Conservation (phyloP, 2,113 vertebrate species). For the Tachuris rubrigastra region DNA sequence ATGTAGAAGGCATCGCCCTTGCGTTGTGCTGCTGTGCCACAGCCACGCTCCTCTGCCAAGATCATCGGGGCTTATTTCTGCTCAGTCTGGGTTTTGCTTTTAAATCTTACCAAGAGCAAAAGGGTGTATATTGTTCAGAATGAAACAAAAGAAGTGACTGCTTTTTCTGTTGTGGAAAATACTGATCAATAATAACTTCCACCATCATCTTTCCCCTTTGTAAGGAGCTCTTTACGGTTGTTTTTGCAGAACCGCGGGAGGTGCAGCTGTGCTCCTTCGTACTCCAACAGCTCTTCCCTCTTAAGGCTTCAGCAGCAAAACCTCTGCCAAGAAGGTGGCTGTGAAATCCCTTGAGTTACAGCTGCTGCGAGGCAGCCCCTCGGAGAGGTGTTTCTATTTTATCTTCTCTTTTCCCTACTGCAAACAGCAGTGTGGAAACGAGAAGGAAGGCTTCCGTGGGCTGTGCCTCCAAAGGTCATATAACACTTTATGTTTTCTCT, state of each 20-base stretch:
- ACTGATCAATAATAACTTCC: background rate
- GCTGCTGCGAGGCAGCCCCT: background rate
- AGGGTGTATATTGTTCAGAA: background rate
- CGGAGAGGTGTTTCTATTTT: background rate
- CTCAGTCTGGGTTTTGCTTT: background rate
- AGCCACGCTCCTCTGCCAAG: fast-evolving
- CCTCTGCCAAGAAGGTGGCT: background rate
- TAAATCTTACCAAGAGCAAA: background rate
- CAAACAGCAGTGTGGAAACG: background rate
- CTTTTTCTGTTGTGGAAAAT: background rate
- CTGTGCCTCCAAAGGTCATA: conserved; percentile 69
- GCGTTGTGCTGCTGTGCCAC: background rate
- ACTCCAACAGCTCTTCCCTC: background rate
- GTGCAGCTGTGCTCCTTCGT: background rate
- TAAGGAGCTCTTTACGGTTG: background rate
- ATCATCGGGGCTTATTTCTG: fast-evolving
- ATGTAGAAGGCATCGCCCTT: fast-evolving
- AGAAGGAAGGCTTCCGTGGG: background rate
- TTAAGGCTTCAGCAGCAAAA: background rate
- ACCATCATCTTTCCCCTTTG: background rate
- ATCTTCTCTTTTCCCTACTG: background rate
- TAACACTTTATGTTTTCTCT: conserved; percentile 64
- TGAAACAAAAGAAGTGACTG: background rate
- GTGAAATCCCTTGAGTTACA: background rate
- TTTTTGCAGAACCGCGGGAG: background rate